Evolutionary conservation across 2,888 invertebrate genomes (phyloP).

Genomic region (Pristionchus maxplancki): DNA sequence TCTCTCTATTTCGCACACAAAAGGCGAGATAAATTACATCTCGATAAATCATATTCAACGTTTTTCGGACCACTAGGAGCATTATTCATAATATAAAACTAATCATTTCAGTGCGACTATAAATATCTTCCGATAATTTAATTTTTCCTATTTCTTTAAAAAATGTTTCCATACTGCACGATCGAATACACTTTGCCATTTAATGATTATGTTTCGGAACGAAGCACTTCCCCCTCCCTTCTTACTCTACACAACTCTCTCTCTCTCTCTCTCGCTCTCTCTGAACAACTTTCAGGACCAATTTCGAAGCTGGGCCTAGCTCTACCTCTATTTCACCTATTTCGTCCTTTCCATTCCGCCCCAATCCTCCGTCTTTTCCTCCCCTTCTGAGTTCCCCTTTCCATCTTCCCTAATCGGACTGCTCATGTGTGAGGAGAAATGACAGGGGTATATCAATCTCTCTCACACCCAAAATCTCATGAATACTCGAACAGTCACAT

Average conservation of each 20-base stretch:
- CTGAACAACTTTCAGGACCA: slow-evolving; percentile 27
- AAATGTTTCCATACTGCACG: not conserved
- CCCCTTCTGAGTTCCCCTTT: not conserved
- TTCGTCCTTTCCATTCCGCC: slow-evolving; percentile 19
- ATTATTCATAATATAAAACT: too few relatives aligned
- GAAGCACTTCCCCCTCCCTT: not conserved
- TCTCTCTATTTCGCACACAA: not conserved
- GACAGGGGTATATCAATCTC: not conserved
- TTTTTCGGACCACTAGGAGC: too few relatives aligned
- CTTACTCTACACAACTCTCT: not conserved
- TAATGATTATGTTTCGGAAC: not conserved
- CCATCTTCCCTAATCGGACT: not conserved
- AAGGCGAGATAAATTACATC: not conserved
- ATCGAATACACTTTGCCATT: not conserved
- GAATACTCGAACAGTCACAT: not conserved
- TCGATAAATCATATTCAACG: not conserved
- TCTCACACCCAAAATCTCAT: not conserved
- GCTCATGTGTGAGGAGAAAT: slow-evolving; percentile 4
- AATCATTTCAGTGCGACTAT: too few relatives aligned
- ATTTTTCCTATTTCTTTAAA: too few relatives aligned
- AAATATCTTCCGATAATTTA: too few relatives aligned
- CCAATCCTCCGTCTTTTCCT: not conserved
- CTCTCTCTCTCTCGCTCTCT: not conserved
- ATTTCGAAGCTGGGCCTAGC: not conserved
- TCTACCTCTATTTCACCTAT: slow-evolving; percentile 11